Percentiles rank a stretch among this genome's conserved stretches.
Conservation (phyloP, 2,113 vertebrate species). For the Oplegnathus fasciatus region DNA sequence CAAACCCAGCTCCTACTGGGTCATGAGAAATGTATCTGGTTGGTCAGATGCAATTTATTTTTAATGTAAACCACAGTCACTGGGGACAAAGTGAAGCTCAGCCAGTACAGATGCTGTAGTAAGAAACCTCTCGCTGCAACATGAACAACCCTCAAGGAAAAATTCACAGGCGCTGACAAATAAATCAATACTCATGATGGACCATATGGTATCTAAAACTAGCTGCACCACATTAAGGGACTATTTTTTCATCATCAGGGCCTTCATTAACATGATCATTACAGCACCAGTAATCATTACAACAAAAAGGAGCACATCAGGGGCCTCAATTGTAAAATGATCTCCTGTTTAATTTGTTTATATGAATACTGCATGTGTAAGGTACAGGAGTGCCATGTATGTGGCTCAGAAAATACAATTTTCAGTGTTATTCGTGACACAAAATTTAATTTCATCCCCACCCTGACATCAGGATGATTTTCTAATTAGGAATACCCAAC, state of each 20-base stretch:
- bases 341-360: slow-evolving; percentile 32
- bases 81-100: background rate
- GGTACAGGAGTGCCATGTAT: background rate
- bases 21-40: slow-evolving; percentile 1
- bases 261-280: slow-evolving; percentile 46
- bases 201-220: slow-evolving; percentile 5
- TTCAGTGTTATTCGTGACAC: background rate
- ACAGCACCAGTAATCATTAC: slow-evolving; percentile 31
- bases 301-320: slow-evolving; percentile 27
- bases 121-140: background rate
- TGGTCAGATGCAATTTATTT: slow-evolving; percentile 15
- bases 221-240: slow-evolving; percentile 25
- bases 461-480: slow-evolving; percentile 33
- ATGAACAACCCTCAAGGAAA: slow-evolving; percentile 7
- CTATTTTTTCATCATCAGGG: slow-evolving; percentile 30
- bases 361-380: background rate
- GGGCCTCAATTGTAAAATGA: slow-evolving; percentile 13
- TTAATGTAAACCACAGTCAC: slow-evolving; percentile 14
- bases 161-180: background rate
- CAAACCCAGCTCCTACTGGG: background rate
- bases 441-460: slow-evolving; percentile 24
- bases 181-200: slow-evolving; percentile 31
- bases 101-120: slow-evolving; percentile 5
- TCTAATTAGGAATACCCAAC: slow-evolving; percentile 58
- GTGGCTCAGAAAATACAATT: background rate